Base-by-base conservation (phyloP, 1,140 invertebrate species). In the Manduca sexta region DNA sequence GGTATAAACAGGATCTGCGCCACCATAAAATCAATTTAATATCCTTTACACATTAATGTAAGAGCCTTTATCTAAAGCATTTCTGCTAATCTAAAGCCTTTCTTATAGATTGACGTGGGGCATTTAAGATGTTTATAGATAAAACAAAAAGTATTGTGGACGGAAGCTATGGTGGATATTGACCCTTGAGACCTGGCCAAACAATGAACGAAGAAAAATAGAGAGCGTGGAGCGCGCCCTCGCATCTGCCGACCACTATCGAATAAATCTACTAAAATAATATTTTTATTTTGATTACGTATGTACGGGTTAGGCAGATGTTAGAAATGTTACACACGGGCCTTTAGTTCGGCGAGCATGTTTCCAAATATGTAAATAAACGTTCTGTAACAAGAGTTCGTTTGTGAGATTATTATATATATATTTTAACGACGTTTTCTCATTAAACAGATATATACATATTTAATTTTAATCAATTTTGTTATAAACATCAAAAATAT, bases 231-330 rank as follows among this genome's bases (percentile, higher is more conserved):
- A 74, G 30, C 57, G 58, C 63, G 74, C 72, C 74, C 60, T 63
- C 64, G 72, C 80, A 84, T 84, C 80, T 84, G 80, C 76, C 74
- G 76, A 64, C 60, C 75, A 78, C 77, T 82, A 84, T 84, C 80
- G 64, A 75, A 82, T 82, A 84, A 84, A 84, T 84, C 78, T 84
- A 80, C 74, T 79, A 82, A 80, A 82, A 82, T 84, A 82, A 82
- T 84, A 84, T 84, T 84, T 84, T 84, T 80, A 84, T 84, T 82
- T 82, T 84, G 78, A 84, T 84, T 84, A 84, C 74, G 75, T 62
- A 53, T 71, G 73, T 73, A 73, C 72, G 77, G 75, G 71, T 78
- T 79, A 69, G 74, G 73, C 80, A 82, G 80, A 80, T 84, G 80
- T 75, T 80, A 67, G 66, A 69, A 51, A 45, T 13, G 30, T 50